A percentile compares a stretch with the other conserved stretches of the same genome.
Evolutionary conservation across 1,140 invertebrate species (phyloP).

Genomic region (Drosophila willistoni): DNA sequence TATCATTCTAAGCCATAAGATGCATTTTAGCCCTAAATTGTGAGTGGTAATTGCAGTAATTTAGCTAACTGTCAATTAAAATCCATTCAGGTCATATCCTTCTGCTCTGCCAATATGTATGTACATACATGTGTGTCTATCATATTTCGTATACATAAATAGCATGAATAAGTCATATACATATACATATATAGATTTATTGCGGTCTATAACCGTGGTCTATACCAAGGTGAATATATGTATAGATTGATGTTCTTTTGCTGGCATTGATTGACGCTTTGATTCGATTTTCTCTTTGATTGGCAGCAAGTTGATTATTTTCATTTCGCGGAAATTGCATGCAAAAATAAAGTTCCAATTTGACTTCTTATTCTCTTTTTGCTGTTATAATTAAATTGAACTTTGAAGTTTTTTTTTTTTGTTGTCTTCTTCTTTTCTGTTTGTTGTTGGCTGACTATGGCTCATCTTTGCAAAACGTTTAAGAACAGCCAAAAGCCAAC

Average conservation of each 20-base stretch:
- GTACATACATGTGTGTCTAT: too few relatives aligned
- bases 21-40: too few relatives aligned
- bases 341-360: slow-evolving; percentile 8
- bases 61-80: too few relatives aligned
- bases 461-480: slow-evolving; percentile 10
- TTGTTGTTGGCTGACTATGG: background rate
- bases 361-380: background rate
- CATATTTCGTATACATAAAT: too few relatives aligned
- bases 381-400: background rate
- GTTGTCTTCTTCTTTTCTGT: too few relatives aligned
- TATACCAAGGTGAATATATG: background rate
- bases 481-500: slow-evolving; percentile 35
- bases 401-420: background rate
- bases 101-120: too few relatives aligned
- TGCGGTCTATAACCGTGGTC: background rate
- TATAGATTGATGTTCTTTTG: background rate
- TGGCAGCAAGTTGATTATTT: slow-evolving; percentile 14
- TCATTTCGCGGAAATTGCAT: slow-evolving; percentile 11
- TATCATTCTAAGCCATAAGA: too few relatives aligned
- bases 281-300: slow-evolving; percentile 8
- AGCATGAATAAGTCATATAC: too few relatives aligned
- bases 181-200: background rate
- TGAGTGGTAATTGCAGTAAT: too few relatives aligned
- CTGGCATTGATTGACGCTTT: slow-evolving; percentile 12
- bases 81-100: too few relatives aligned